Evolutionary conservation across 1,140 invertebrate species (phyloP), one percentile per base, ranked within the genome.

Genomic region (Leguminivora glycinivorella): DNA sequence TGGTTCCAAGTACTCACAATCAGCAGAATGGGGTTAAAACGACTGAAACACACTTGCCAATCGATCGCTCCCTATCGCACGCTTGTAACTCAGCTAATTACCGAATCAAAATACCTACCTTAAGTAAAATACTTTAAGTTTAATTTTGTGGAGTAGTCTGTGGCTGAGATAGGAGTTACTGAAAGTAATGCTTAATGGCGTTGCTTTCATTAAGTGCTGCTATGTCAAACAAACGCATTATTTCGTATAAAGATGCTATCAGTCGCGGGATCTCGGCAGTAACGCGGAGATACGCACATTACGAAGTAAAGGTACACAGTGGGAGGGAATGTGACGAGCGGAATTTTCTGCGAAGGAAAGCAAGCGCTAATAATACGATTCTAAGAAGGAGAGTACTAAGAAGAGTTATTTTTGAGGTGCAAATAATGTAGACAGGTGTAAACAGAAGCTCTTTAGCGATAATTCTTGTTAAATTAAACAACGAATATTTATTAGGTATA

Each of bases 191-290:
- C 22, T 9, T 52, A 52, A 52, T 63, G 58, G 26, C 26, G 58
- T 34, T 63, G 26, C 26, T 63, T 63, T 63, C 58, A 63, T 63
- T 63, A 63, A 63, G 58, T 31, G 58, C 58, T 63, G 58, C 58
- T 29, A 56, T 69, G 69, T 72, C 71, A 74, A 76, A 83, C 80
- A 83, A 84, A 86, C 83, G 83, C 81, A 87, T 86, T 81, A 85
- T 83, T 88, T 83, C 78, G 82, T 85, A 80, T 86, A 85, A 87
- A 79, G 78, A 84, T 73, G 83, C 83, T 82, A 87, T 88, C 84
- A 87, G 83, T 86, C 82, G 80, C 76, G 78, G 77, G 80, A 87
- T 87, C 82, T 77, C 75, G 69, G 67, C 73, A 82, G 83, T 84
- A 81, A 84, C 77, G 74, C 67, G 69, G 76, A 81, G 80, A 77